Evolutionary conservation across 1,140 invertebrate genomes (phyloP), one percentile per base, ranked within the genome.

Genomic region (Eupristina koningsbergeri): DNA sequence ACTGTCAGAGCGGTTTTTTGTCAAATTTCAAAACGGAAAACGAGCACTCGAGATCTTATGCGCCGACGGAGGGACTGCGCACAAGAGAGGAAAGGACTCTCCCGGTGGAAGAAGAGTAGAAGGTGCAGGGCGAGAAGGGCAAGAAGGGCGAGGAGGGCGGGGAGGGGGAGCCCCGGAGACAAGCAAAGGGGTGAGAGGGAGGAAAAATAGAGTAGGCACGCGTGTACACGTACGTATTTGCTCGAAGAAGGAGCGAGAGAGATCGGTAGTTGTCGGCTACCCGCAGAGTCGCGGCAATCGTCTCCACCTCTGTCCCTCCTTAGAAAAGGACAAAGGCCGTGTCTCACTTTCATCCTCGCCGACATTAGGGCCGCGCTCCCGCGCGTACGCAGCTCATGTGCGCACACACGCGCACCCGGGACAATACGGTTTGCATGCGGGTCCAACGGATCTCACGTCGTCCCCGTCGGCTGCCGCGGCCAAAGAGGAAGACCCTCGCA

Each of bases 341-440:
- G 86, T 85, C 85, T 88, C 86, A 87, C 89, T 90, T 90, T 91
- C 87, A 90, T 90, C 90, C 78, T 89, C 69, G 89, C 90, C 90
- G 89, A 90, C 89, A 88, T 89, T 77, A 77, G 63, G 81, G 81
- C 69, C 80, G 50, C 13, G 79, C 73, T n/a, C 31, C 29, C 74
- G 81, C 76, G 53, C 5, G 53, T 13, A 13, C 53, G 22, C 53
- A 26, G 50, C 75, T 53, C 26, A 61, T 67, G 80, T 41, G 45
- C 17, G 31, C 50, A 36, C 58, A 58, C 64, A 81, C 85, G 50
- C 58, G 67, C 64, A 81, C 85, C 78, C 77, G 86, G 86, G 87
- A 90, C 89, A 89, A 90, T 90, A 88, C 89, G 88, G 88, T 89
- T 88, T 88, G 86, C 87, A 91, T 90, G 89, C 90, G 90, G 90